A percentile compares a stretch with the other conserved stretches of the same genome.
Evolutionary conservation across 2,113 vertebrate species (phyloP).

Genomic region (Heterocephalus glaber): DNA sequence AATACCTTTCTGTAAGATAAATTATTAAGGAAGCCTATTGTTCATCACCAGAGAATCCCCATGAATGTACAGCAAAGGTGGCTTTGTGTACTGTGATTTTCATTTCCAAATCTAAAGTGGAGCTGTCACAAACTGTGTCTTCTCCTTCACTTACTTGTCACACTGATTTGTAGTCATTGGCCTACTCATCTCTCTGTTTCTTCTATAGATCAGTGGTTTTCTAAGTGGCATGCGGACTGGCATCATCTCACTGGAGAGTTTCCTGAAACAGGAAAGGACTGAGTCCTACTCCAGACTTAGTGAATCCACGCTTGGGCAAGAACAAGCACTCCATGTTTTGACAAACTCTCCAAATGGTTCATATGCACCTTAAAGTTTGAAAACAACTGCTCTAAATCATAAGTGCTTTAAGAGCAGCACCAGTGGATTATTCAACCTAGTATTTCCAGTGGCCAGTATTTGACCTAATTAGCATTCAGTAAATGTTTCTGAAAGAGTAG

Average conservation of each 20-base stretch:
- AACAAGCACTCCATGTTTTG: not conserved
- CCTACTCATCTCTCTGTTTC: not conserved
- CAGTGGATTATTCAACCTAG: not conserved
- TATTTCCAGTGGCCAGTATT: not conserved
- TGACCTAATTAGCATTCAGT: not conserved
- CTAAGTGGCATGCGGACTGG: not conserved
- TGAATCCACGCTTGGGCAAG: not conserved
- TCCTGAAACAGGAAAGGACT: not conserved
- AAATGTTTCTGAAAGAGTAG: not conserved
- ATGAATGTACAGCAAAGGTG: not conserved
- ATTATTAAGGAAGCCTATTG: not conserved
- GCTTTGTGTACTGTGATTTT: not conserved
- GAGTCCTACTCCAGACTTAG: not conserved
- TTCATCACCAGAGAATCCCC: not conserved
- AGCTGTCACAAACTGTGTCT: not conserved
- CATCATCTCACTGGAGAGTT: not conserved
- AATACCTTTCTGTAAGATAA: not conserved
- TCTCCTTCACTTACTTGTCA: not conserved
- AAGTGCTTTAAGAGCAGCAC: not conserved
- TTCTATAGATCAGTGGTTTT: not conserved
- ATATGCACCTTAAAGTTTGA: not conserved
- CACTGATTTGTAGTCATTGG: not conserved
- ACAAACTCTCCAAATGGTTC: not conserved
- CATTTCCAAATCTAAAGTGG: not conserved
- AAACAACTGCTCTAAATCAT: not conserved